Base-by-base conservation (phyloP, 92 coral and sea anemone species). In the Zoanthus sociatus region DNA sequence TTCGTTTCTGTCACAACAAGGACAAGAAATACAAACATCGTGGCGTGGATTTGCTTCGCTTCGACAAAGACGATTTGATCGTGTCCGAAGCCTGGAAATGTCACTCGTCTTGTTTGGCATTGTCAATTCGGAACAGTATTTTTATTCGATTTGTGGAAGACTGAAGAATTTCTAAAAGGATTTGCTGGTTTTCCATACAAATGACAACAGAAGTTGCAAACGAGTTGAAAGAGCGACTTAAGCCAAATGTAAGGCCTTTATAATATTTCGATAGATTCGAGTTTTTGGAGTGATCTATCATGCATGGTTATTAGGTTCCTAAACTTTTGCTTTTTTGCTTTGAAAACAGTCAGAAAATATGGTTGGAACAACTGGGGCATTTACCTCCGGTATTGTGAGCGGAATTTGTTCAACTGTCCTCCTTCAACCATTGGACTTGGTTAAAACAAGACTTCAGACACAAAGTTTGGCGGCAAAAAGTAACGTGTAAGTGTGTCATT, bases 351-450 rank as follows among this genome's bases (percentile, higher is more conserved):
- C 85, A 20, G 66, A 17, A 45, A 81, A 47, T 81, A 81, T 81
- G 85, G 85, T 46, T 30, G 66, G 75, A 33, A 81, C 85, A 1
- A 63, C 85, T 14, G 93, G 93, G 50, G 99, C 98, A 1, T 92
- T 97, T 51, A 66, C 93, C 26, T 95, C 97, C 30, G 99, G 99
- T 17, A 87, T 98, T 64, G 90, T 95, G 66, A 97, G 99, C 89
- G 99, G 99, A 15, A 92, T 98, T 7, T 92, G 92, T 76, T 97
- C 99, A 30, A 93, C 99, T 56, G 82, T 97, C 33, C 82, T 97
- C 42, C 91, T 97, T 71, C 99, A 97, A 74, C 99, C 99, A 4
- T 84, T 97, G 63, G 99, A 95, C 83, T 89, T 97, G 87, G 94
- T 97, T 26, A 97, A 97, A 82, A 97, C 99, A 10, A 86, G 98